phyloP scores from a whole-genome alignment of 2,113 vertebrate genomes.

The Gadus macrocephalus region DNA sequence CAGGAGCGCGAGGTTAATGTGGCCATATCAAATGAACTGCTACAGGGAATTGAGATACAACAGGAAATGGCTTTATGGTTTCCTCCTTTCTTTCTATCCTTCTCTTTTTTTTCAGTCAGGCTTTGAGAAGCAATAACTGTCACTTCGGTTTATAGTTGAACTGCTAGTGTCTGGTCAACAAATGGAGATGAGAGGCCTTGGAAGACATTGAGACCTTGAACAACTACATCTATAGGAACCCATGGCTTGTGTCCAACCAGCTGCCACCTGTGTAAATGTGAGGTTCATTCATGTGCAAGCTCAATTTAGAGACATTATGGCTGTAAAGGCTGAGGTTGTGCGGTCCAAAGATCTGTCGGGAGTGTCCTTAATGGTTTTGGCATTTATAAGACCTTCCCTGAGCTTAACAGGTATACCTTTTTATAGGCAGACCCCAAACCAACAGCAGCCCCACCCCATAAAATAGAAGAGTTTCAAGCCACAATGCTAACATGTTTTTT shows the following conservation, averaged over 20 bases:
- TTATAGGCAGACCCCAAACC: constrained; percentile 38
- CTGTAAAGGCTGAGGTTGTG: constrained; percentile 47
- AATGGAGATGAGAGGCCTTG: constrained; percentile 60
- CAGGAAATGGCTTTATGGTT: constrained; percentile 79
- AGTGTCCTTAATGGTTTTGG: constrained; percentile 57
- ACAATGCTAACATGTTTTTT: neutral
- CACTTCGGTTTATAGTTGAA: constrained; percentile 75
- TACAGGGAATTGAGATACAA: constrained; percentile 79
- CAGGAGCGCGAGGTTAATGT: constrained; percentile 60
- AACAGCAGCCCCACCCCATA: constrained; percentile 37
- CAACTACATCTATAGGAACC: constrained; percentile 15
- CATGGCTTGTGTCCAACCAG: constrained; percentile 23
- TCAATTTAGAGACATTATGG: constrained; percentile 32
- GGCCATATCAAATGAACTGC: constrained; percentile 70
- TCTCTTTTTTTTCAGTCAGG: constrained; percentile 39
- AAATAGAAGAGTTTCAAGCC: constrained; percentile 9
- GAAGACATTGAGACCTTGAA: constrained; percentile 26
- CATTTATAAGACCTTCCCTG: constrained; percentile 64
- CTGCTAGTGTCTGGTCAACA: constrained; percentile 67
- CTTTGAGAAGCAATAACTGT: constrained; percentile 76
- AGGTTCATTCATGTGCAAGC: constrained; percentile 31
- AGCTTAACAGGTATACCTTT: constrained; percentile 30
- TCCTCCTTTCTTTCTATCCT: constrained; percentile 13
- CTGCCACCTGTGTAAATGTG: constrained; percentile 50
- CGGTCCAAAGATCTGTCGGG: constrained; percentile 45